These are phyloP conservation scores for Calyptomena viridis DNA, from an alignment of 2,113 vertebrate genomes.

Conservation along the genomic window DNA sequence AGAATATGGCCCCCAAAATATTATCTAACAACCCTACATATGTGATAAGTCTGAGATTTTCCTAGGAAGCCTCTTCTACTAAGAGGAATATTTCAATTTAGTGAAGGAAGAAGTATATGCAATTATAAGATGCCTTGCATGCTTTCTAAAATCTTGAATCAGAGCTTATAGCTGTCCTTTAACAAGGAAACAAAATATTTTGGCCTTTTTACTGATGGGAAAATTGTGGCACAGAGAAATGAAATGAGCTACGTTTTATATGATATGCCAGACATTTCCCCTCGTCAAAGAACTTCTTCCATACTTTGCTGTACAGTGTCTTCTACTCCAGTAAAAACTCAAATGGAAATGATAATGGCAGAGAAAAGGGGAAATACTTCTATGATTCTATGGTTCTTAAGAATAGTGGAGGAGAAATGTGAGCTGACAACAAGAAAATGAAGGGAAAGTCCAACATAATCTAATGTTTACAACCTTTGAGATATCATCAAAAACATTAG, in stretches of 20 bases:
- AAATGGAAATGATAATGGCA: not conserved
- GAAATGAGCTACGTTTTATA: not conserved
- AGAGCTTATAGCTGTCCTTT: not conserved
- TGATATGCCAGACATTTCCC: not conserved
- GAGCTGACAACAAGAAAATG: not conserved
- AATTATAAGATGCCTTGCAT: not conserved
- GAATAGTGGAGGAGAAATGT: not conserved
- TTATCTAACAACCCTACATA: not conserved
- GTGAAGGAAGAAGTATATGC: not conserved
- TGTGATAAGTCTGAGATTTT: not conserved
- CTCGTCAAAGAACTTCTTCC: not conserved
- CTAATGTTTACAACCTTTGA: not conserved
- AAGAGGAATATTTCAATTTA: not conserved
- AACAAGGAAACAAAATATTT: not conserved
- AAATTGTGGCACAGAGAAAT: not conserved
- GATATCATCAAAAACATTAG: not conserved
- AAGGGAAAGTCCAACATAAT: not conserved
- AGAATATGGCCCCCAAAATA: not conserved
- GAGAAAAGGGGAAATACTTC: not conserved
- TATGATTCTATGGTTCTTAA: not conserved
- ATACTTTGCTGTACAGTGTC: not conserved
- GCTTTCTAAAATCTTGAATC: not conserved
- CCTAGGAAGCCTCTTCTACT: not conserved
- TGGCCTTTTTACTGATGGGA: not conserved
- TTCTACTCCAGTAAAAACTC: not conserved